Evolutionary conservation across 2,797 vertebrate genomes (phyloP), one percentile per base, ranked within the genome.

Genomic region (Lithobates pipiens): DNA sequence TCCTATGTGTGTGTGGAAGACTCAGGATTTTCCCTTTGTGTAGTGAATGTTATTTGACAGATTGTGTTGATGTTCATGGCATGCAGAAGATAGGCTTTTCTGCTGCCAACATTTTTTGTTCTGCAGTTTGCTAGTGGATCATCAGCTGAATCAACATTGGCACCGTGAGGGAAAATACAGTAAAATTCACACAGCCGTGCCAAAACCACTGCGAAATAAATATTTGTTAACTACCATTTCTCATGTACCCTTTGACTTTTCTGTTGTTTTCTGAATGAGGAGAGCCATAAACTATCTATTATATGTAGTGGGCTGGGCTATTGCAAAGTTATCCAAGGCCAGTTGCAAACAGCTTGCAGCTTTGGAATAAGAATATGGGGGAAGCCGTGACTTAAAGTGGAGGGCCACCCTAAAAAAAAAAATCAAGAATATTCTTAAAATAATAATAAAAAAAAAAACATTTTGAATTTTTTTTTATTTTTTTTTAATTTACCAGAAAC

Each of bases 141-240:
- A 29, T 65, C 36, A 82, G 70, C 70, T 82, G 70, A 82, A 82
- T 82, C 80, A 82, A 82, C 72, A 82, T 61, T 82, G 80, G 54
- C 70, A 82, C 61, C 63, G 72, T 74, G 54, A 72, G 69, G 79
- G 69, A 82, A 82, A 82, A 61, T 13, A 73, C 50, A 69, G 65
- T 29, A 67, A 81, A 44, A 27, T 73, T 67, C 25, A 29, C n/a
- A 73, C 13, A 72, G 29, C 25, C 16, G 29, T 27, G 29, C 46
- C 34, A 73, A 73, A 39, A 61, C 46, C 54, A 61, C 54, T 23
- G 54, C 21, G 21, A 23, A 34, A 42, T 70, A 32, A 69, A 46
- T 46, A 32, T n/a, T 23, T 69, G 25, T 68, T 78, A 68, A 27
- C 34, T 34, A 27, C 36, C 65, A 46, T 46, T 39, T 68, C 25